Conservation (phyloP, 2,113 vertebrate species). For the Malaclemys terrapin region DNA sequence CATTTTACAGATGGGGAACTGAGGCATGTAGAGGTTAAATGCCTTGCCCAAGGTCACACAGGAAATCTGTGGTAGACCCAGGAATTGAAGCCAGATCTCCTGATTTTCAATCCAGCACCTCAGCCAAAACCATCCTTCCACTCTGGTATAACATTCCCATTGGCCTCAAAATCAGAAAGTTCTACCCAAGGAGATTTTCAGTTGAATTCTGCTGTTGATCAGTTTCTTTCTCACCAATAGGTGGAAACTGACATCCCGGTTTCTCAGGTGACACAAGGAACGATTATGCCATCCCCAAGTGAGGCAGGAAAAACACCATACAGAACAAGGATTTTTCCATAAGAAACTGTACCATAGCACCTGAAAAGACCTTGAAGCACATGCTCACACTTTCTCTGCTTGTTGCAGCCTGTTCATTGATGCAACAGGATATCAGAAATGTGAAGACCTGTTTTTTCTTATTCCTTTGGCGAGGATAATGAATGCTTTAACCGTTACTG, state of each 20-base stretch:
- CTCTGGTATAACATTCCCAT: not conserved
- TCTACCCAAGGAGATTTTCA: conserved; percentile 63
- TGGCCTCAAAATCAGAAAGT: conserved; percentile 65
- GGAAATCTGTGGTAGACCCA: not conserved
- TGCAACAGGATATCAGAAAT: conserved; percentile 75
- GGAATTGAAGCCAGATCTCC: conserved; percentile 23
- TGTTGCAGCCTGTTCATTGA: conserved; percentile 74
- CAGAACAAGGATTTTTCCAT: conserved; percentile 77
- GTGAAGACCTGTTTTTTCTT: conserved; percentile 37
- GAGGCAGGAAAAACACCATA: conserved; percentile 77
- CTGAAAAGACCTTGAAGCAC: conserved; percentile 74
- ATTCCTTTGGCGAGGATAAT: conserved; percentile 61
- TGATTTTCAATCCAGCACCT: not conserved
- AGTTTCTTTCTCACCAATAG: conserved; percentile 79
- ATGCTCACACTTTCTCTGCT: conserved; percentile 66
- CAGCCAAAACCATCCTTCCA: not conserved
- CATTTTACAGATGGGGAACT: not conserved
- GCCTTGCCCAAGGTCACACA: not conserved
- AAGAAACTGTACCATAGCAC: conserved; percentile 76
- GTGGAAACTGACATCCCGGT: conserved; percentile 77
- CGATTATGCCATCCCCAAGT: conserved; percentile 75
- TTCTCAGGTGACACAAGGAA: conserved; percentile 77
- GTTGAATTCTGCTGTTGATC: conserved; percentile 74
- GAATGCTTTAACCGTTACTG: conserved; percentile 66
- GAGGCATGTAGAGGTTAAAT: not conserved